Percentiles rank a stretch among this genome's conserved stretches.
Evolutionary conservation across 2,797 vertebrate genomes (phyloP).

Genomic region (Gila robusta): DNA sequence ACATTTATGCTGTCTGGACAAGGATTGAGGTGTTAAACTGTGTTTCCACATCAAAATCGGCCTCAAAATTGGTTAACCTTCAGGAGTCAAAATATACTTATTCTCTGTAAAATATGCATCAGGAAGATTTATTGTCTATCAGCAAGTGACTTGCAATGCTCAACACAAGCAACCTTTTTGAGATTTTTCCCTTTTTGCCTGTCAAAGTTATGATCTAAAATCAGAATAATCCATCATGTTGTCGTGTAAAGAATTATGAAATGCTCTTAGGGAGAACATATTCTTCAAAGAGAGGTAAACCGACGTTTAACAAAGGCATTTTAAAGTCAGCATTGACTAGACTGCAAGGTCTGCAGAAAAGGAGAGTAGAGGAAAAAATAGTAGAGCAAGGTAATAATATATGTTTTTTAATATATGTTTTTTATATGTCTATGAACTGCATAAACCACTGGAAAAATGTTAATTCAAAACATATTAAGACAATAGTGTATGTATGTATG

Average conservation of each 20-base stretch:
- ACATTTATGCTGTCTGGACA: background rate
- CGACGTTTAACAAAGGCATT: constrained; percentile 77
- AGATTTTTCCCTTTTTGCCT: constrained; percentile 70
- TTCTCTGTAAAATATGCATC: constrained; percentile 78
- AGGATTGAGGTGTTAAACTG: constrained; percentile 6
- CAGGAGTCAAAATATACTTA: constrained; percentile 76
- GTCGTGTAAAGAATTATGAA: constrained; percentile 81
- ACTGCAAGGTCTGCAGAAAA: constrained; percentile 68
- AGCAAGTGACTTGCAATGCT: constrained; percentile 76
- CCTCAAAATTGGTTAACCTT: constrained; percentile 80
- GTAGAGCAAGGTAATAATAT: constrained; percentile 19
- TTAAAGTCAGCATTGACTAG: constrained; percentile 75
- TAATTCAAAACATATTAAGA: constrained; percentile 59
- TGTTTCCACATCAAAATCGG: constrained; percentile 70
- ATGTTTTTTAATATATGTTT: constrained; percentile 17
- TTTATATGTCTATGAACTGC: constrained; percentile 54
- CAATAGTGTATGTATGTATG: too few relatives aligned
- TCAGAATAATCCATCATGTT: constrained; percentile 82
- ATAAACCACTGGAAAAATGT: constrained; percentile 61
- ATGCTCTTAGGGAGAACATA: constrained; percentile 75
- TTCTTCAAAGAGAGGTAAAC: constrained; percentile 72
- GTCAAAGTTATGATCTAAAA: constrained; percentile 83
- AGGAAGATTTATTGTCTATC: constrained; percentile 84
- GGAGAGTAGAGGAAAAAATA: background rate
- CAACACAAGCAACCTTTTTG: constrained; percentile 73